These are phyloP conservation scores for Heliconius ismenius DNA, from an alignment of 2,888 invertebrate species.

Conservation along the genomic window DNA sequence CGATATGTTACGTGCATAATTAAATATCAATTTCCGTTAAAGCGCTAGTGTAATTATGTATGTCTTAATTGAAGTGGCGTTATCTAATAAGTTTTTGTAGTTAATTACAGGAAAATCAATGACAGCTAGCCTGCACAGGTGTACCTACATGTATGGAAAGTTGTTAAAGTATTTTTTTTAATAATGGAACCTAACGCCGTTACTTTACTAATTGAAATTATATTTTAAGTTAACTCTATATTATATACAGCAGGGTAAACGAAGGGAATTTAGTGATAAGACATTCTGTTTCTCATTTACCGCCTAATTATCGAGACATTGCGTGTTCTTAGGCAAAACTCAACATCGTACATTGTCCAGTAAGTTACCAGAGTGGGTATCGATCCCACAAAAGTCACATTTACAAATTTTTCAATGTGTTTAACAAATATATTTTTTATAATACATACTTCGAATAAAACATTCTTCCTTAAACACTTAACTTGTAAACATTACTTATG, in stretches of 20 bases:
- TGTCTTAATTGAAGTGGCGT: conserved; percentile 24
- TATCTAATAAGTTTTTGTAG: conserved; percentile 29
- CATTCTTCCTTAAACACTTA: background rate
- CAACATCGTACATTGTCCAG: background rate
- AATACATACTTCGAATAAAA: background rate
- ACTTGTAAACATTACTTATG: background rate
- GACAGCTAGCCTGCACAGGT: conserved; percentile 15
- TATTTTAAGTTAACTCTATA: too few species aligned
- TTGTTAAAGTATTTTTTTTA: too few species aligned
- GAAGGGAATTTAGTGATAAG: too few species aligned
- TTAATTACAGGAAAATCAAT: conserved; percentile 37
- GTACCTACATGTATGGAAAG: too few species aligned
- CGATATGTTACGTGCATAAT: background rate
- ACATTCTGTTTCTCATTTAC: too few species aligned
- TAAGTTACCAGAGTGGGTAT: too few species aligned
- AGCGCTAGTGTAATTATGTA: conserved; percentile 16
- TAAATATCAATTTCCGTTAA: conserved; percentile 7
- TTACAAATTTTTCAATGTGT: background rate
- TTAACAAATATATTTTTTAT: background rate
- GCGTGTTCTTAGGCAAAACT: background rate
- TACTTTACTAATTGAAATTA: too few species aligned
- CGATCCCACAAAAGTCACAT: too few species aligned
- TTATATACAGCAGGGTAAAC: too few species aligned
- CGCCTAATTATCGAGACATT: too few species aligned
- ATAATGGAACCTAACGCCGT: too few species aligned